Conservation (phyloP, 1,140 invertebrate genomes). For the Caerostris darwini region DNA sequence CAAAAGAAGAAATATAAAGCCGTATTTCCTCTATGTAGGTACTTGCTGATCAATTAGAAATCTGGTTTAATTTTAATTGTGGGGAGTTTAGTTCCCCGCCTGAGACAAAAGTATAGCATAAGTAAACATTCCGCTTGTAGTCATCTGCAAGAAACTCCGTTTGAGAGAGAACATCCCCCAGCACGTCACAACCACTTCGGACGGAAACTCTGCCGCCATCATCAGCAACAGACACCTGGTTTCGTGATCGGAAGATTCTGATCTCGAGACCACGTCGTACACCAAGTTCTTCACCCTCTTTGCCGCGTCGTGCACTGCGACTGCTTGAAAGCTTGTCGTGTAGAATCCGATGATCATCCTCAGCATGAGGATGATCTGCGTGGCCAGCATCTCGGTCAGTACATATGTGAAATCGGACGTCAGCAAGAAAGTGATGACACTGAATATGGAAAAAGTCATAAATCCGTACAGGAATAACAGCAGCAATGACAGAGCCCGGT, state of each 20-base stretch:
- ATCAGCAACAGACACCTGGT: neutral
- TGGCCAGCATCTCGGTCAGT: neutral
- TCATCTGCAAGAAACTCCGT: slow-evolving; percentile 23
- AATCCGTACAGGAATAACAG: slow-evolving; percentile 20
- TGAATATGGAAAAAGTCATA: slow-evolving; percentile 48
- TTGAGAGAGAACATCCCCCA: slow-evolving; percentile 32
- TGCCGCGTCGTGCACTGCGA: slow-evolving; percentile 18
- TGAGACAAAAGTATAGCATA: slow-evolving; percentile 53
- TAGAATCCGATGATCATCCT: neutral
- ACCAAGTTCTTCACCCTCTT: neutral
- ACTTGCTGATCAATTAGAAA: no score
- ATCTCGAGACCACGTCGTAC: neutral
- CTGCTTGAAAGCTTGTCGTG: neutral
- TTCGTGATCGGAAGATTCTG: neutral
- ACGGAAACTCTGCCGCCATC: neutral
- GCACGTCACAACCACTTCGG: neutral
- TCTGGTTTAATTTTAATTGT: no score
- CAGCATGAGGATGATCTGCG: neutral
- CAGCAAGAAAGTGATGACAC: slow-evolving; percentile 1
- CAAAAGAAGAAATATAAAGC: no score
- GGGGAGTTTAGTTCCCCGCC: neutral
- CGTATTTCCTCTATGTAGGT: no score
- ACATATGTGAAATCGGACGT: neutral
- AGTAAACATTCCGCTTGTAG: slow-evolving; percentile 36
- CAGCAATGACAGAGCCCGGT: slow-evolving; percentile 14